A percentile compares a stretch with the other conserved stretches of the same genome.
These are phyloP conservation scores for Mesaphorura yosii DNA, from an alignment of 1,140 invertebrate species.

Conservation along the genomic window DNA sequence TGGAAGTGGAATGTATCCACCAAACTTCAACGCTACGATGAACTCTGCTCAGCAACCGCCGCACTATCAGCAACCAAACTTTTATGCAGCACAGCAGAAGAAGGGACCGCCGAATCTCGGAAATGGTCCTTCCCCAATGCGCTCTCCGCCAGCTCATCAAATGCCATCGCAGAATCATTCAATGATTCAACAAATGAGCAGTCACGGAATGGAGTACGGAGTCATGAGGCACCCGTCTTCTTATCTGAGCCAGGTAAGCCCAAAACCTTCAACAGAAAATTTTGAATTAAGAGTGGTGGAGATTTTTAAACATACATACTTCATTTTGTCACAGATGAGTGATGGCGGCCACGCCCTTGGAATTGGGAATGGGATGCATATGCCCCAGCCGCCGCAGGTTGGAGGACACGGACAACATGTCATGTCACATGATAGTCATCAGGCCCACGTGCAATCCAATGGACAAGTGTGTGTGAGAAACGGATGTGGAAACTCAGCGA, in stretches of 20 bases:
- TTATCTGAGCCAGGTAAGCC: conserved; percentile 41
- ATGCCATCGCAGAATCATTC: conserved; percentile 23
- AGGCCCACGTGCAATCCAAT: conserved; percentile 14
- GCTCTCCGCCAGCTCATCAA: background rate
- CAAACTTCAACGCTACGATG: conserved; percentile 26
- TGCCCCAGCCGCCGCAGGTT: conserved; percentile 5
- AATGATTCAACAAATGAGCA: conserved; percentile 33
- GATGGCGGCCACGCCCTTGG: conserved; percentile 23
- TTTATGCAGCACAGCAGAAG: conserved; percentile 37
- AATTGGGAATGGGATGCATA: conserved; percentile 15
- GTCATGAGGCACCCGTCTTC: conserved; percentile 38
- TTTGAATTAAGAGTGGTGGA: background rate
- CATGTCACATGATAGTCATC: conserved; percentile 24
- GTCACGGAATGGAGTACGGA: conserved; percentile 41
- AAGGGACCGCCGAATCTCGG: conserved; percentile 28
- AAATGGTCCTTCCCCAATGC: background rate
- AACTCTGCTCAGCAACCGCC: conserved; percentile 27
- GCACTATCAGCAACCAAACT: conserved; percentile 37
- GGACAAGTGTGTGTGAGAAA: conserved; percentile 60
- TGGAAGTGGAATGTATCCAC: conserved; percentile 30
- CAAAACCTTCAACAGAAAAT: background rate
- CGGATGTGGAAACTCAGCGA: conserved; percentile 79
- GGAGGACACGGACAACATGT: conserved; percentile 20
- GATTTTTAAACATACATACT: conserved; percentile 1
- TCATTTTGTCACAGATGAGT: conserved; percentile 14